A percentile compares a stretch with the other conserved stretches of the same genome.
phyloP scores from a whole-genome alignment of 37 sponge, comb jelly and placozoan species.

The Haliclona indistincta region DNA sequence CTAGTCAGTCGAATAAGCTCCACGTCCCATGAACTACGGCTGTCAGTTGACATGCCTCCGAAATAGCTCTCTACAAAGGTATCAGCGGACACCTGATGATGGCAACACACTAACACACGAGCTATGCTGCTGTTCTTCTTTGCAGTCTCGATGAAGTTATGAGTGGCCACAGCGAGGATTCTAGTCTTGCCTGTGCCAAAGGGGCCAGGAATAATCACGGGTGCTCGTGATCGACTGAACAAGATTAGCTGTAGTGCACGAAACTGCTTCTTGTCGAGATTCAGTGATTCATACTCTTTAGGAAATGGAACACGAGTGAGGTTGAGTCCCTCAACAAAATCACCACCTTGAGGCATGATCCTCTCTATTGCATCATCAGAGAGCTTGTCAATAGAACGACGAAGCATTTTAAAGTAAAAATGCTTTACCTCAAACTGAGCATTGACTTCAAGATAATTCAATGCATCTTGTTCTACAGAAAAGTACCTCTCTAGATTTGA shows the following conservation, averaged over 20 bases:
- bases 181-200: constrained; percentile 75
- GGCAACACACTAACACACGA: constrained; percentile 46
- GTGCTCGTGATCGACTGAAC: constrained; percentile 11
- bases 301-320: too few species aligned
- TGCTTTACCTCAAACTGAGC: too few species aligned
- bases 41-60: neutral
- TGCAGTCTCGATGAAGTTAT: neutral
- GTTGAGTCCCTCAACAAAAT: too few species aligned
- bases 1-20: neutral
- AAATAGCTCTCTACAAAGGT: constrained; percentile 23
- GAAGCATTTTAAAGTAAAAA: too few species aligned
- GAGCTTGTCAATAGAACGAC: too few species aligned
- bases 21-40: neutral
- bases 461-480: too few species aligned
- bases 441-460: too few species aligned
- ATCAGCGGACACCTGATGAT: constrained; percentile 50
- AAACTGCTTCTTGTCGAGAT: constrained; percentile 22
- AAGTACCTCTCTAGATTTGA: too few species aligned
- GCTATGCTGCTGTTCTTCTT: neutral
- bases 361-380: too few species aligned
- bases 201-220: constrained; percentile 60
- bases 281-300: too few species aligned
- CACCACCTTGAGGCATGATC: too few species aligned
- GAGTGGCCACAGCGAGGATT: constrained; percentile 42
- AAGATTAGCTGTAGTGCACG: constrained; percentile 22